Base-by-base conservation (phyloP, 2,113 vertebrate species). In the Melanocharis versteri region DNA sequence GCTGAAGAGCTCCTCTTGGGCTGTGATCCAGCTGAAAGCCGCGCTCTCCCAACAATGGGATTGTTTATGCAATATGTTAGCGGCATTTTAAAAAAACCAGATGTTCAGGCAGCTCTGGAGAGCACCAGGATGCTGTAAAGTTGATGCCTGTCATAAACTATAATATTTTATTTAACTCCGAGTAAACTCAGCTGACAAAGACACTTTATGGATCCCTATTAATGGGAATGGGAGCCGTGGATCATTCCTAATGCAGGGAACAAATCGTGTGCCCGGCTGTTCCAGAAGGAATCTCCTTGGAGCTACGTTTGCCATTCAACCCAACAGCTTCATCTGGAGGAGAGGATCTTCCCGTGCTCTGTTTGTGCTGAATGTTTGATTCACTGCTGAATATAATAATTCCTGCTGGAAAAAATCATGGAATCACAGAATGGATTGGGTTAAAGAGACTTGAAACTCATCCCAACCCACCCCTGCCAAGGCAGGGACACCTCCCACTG, bases 121-220 rank as follows among this genome's bases (percentile, higher is more conserved):
- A 95, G 90, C 86, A 96, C 94, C 87, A 79, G 89, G 91, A 89
- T 82, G 90, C 53, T 79, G 71, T 70, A 71, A 92, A 92, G 85
- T 81, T 83, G 94, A 96, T 94, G 40, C 50, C 22, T 80, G 44
- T 78, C 83, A 58, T 93, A 94, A 97, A 93, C 68, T 17, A 17
- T 71, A 92, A 92, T 87, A 96, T 97, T 97, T 93, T 96, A 94
- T 96, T 93, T 83, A 97, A 97, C 50, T 92, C 37, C 1, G 0
- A 89, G 89, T 95, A 96, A 98, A 96, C 75, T 96, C 91, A 48
- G 81, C 77, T 87, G 84, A 95, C 83, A 96, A 82, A 96, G 96
- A 90, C 78, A 61, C 37, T 97, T 97, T 93, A 96, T 96, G 76
- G 70, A 31, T 69, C 75, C 61, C 85, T 87, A 71, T 96, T 95